Conservation (phyloP, 2,888 invertebrate species). For the Apotomis capreana region DNA sequence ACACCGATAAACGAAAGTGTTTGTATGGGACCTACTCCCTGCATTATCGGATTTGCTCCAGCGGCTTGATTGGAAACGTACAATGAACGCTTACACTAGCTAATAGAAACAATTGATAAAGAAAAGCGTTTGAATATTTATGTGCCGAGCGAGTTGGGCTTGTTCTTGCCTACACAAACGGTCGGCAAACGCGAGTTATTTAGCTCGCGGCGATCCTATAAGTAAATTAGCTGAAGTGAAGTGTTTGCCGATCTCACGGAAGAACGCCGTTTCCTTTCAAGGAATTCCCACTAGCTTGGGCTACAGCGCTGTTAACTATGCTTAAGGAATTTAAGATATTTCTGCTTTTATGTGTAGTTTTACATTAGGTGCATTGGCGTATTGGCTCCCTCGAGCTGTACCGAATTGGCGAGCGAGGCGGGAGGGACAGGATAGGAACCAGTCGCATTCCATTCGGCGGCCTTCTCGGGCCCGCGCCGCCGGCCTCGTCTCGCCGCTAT, state of each 20-base stretch:
- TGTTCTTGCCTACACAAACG: slow-evolving; percentile 27
- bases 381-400: slow-evolving; percentile 56
- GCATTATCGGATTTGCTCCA: slow-evolving; percentile 34
- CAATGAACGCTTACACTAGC: slow-evolving; percentile 39
- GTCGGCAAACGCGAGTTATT: slow-evolving; percentile 19
- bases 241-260: slow-evolving; percentile 75
- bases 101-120: slow-evolving; percentile 43
- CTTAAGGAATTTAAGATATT: not conserved
- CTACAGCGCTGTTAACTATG: too few relatives aligned
- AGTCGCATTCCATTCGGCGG: slow-evolving; percentile 57
- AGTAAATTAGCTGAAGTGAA: slow-evolving; percentile 46
- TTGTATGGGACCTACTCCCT: slow-evolving; percentile 38
- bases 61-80: slow-evolving; percentile 36
- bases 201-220: slow-evolving; percentile 38
- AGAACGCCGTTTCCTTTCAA: slow-evolving; percentile 59
- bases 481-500: slow-evolving; percentile 32
- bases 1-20: slow-evolving; percentile 52
- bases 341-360: not conserved
- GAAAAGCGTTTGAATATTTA: slow-evolving; percentile 36
- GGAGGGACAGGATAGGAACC: slow-evolving; percentile 54
- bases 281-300: not conserved
- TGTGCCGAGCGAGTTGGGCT: slow-evolving; percentile 11
- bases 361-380: slow-evolving; percentile 27
- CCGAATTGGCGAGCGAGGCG: slow-evolving; percentile 46
- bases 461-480: slow-evolving; percentile 32